Evolutionary conservation across 1,140 invertebrate genomes (phyloP).

Genomic region (Lerema accius): DNA sequence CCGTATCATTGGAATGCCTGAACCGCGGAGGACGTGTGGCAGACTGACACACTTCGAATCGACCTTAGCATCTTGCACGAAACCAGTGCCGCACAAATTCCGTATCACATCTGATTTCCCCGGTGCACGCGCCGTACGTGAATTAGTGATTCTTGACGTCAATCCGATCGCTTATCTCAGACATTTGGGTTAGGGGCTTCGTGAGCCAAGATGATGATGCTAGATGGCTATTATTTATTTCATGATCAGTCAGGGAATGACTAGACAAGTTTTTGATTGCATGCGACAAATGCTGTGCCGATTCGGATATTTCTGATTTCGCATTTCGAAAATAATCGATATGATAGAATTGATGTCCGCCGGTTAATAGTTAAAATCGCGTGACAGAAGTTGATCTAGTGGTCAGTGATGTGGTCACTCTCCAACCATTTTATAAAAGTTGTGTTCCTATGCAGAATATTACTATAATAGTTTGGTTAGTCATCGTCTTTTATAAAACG

Average conservation of each 20-base stretch:
- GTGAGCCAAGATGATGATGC: slow-evolving; percentile 60
- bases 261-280: slow-evolving; percentile 68
- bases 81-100: slow-evolving; percentile 19
- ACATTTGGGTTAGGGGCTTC: slow-evolving; percentile 73
- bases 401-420: too few species aligned
- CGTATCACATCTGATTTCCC: slow-evolving; percentile 45
- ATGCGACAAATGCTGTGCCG: slow-evolving; percentile 18
- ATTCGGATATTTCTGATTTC: slow-evolving; percentile 26
- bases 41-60: slow-evolving; percentile 68
- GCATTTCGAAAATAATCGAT: slow-evolving; percentile 24
- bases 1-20: slow-evolving; percentile 67
- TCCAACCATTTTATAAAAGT: too few species aligned
- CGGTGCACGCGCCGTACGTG: slow-evolving; percentile 39
- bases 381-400: too few species aligned
- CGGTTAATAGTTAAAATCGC: too few species aligned
- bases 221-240: slow-evolving; percentile 62
- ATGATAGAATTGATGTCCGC: too few species aligned
- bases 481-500: too few species aligned
- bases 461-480: too few species aligned
- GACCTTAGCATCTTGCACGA: slow-evolving; percentile 40
- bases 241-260: slow-evolving; percentile 69
- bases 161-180: slow-evolving; percentile 68
- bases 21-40: slow-evolving; percentile 60
- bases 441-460: too few species aligned
- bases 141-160: slow-evolving; percentile 74